Conservation (phyloP, 2,113 vertebrate genomes). For the Globicephala melas region DNA sequence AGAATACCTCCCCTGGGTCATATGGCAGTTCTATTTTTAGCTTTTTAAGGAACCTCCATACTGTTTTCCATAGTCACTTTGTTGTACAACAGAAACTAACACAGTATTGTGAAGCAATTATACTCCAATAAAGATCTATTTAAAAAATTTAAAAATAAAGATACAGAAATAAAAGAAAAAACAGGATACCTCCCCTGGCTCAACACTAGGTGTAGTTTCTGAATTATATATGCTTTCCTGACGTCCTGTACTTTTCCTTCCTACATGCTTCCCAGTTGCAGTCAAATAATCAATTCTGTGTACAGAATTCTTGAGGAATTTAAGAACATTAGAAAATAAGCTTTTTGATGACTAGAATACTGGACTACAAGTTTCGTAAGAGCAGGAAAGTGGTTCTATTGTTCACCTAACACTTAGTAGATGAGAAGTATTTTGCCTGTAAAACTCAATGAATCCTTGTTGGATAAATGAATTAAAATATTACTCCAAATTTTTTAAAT, state of each 20-base stretch:
- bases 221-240: no score
- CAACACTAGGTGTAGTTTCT: not conserved
- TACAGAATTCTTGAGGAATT: not conserved
- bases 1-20: not conserved
- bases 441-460: not conserved
- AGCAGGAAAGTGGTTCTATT: not conserved
- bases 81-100: no score
- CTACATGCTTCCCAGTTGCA: not conserved
- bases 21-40: no score
- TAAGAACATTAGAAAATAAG: not conserved
- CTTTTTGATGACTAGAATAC: not conserved
- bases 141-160: no score
- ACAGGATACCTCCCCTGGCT: not conserved
- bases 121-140: no score
- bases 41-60: no score
- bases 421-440: not conserved
- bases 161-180: no score
- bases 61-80: no score
- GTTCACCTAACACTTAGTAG: not conserved
- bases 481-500: not conserved
- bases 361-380: not conserved
- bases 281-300: not conserved
- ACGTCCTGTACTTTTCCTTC: not conserved
- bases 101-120: no score
- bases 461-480: not conserved